phyloP scores from a whole-genome alignment of 1,140 invertebrate species.

The Rhizoglyphus robini region DNA sequence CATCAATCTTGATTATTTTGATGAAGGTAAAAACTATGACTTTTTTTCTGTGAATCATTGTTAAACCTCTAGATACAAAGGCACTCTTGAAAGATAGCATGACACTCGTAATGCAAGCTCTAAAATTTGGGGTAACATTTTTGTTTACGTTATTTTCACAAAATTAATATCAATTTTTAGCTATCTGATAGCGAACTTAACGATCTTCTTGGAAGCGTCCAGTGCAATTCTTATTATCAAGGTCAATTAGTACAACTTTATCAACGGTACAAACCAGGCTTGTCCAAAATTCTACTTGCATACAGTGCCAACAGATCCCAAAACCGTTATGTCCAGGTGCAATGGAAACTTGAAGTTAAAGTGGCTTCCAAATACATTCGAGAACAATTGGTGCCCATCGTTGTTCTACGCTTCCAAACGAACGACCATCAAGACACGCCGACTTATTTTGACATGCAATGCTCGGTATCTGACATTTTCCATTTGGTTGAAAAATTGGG shows the following conservation, averaged over 20 bases:
- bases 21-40: too few relatives aligned
- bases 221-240: background rate
- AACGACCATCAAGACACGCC: background rate
- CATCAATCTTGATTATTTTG: too few relatives aligned
- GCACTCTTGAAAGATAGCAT: background rate
- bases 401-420: conserved; percentile 7
- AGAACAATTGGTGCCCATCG: conserved; percentile 2
- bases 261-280: background rate
- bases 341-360: conserved; percentile 15
- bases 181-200: conserved; percentile 1
- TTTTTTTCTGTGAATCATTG: too few relatives aligned
- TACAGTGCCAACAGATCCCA: background rate
- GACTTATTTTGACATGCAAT: background rate
- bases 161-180: background rate
- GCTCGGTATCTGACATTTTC: background rate
- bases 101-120: background rate
- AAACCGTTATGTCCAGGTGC: background rate
- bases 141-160: background rate
- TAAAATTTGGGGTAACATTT: background rate
- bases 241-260: background rate
- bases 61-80: background rate
- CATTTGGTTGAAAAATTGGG: conserved; percentile 1
- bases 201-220: background rate
- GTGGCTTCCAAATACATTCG: background rate
- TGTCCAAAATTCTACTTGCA: background rate